Evolutionary conservation across 2,888 invertebrate species (phyloP), one percentile per base, ranked within the genome.

Genomic region (Theretra japonica): DNA sequence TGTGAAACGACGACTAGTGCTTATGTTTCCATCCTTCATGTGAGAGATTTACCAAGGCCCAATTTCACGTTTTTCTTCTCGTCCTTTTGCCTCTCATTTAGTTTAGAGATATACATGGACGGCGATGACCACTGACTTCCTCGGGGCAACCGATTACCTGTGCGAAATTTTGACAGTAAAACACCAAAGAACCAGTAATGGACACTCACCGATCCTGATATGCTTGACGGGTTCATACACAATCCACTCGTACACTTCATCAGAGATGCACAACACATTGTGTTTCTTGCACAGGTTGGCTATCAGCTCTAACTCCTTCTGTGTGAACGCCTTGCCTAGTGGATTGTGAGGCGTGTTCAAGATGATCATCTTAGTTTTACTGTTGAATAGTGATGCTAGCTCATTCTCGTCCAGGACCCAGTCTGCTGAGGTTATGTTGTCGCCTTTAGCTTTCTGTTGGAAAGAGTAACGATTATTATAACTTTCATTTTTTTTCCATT

Each of bases 281-380:
- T 98, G 97, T 85, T 99, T 98, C 86, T 97, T 97, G 88, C 99
- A 99, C 73, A 99, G 92, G 77, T 97, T 95, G 0, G 99, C 99
- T 78, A 99, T 97, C 76, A 96, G 86, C 79, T 96, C 94, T 76
- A 98, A 86, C 88, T 98, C 98, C 2, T 95, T 89, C 53, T 85
- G 78, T 0, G 95, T 95, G 83, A 97, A 97, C 5, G 99, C 91
- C 93, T 99, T 99, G 62, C 99, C 99, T 0, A 98, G 90, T 0
- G 99, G 99, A 92, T 99, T 99, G 90, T 99, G 98, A 0, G 99
- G 99, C 0, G 99, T 99, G 91, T 99, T 99, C n/a, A 99, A 81
- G 71, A 99, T 97, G 2, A 99, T 96, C 89, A 97, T 96, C 95
- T 99, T 99, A 0, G 99, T 99, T 87, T 97, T 98, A 2, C 93